Base-by-base conservation (phyloP, 2,888 invertebrate species). In the Cryptophagus acutangulus region DNA sequence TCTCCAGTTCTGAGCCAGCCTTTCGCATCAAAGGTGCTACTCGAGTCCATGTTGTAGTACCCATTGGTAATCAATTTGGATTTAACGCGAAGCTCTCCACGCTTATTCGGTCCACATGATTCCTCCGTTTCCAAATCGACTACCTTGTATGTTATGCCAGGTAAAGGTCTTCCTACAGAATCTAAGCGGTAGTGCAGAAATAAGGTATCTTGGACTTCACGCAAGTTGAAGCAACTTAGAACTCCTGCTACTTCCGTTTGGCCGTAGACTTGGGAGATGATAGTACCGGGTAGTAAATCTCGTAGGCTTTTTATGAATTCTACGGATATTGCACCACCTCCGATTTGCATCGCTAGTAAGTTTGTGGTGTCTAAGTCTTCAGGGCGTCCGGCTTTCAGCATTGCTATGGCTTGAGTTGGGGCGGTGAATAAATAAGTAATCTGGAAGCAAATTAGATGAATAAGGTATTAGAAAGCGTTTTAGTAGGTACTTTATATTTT, bases 1-100 rank as follows among this genome's bases (percentile, higher is more conserved):
- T 77, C 77, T 0, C 76, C 76, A 1, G 74, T 72, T 48, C 69
- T 71, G 29, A 74, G 61, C 72, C 73, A 76, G 2, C 71, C 65
- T 17, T 70, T 71, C 17, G 65, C 61, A 2, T 71, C 64, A 38
- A 70, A 70, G 0, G 66, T 54, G 14, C 69, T 68, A 9, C 61
- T 62, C 1, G 72, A 74, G 1, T 70, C 71, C 40, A 62, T 45
- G 34, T 70, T 71, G 53, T 72, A 71, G 52, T 76, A 77, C 2
- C 69, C 73, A 66, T 72, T 60, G 49, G 67, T 62, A 8, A 57
- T 43, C 15, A 51, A 51, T 28, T 51, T 46, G 4, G 62, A 71
- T 59, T 71, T 74, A 1, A 75, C 31, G 65, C 73, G 71, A 13
- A 78, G 57, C 51, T 77, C 77, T 9, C 78, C 78, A 1, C 62